These are phyloP conservation scores for Notothenia rossii DNA, from an alignment of 2,113 vertebrate species.

Conservation along the genomic window DNA sequence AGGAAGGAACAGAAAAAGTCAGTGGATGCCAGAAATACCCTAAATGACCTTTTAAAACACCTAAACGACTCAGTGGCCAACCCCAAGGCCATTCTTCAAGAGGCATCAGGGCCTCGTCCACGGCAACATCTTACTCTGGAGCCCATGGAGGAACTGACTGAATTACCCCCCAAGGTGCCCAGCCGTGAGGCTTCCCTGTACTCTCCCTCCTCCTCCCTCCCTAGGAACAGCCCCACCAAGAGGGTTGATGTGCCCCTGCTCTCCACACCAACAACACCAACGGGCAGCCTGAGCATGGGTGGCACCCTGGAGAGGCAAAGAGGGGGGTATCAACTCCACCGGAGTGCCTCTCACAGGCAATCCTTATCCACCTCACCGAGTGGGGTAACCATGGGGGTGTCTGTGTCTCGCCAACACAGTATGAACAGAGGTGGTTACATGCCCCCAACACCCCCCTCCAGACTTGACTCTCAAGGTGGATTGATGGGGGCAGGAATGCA, in stretches of 20 bases:
- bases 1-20: slow-evolving; percentile 94
- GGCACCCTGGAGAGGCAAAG: slow-evolving; percentile 93
- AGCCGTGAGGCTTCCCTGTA: slow-evolving; percentile 96
- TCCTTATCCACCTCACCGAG: slow-evolving; percentile 95
- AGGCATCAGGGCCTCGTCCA: slow-evolving; percentile 87
- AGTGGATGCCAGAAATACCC: slow-evolving; percentile 95
- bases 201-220: slow-evolving; percentile 95
- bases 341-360: slow-evolving; percentile 95
- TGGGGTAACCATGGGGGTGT: slow-evolving; percentile 93
- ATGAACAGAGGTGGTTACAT: slow-evolving; percentile 93
- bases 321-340: slow-evolving; percentile 92
- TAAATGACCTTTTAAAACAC: slow-evolving; percentile 97
- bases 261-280: slow-evolving; percentile 90
- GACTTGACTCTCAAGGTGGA: slow-evolving; percentile 94
- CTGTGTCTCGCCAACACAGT: slow-evolving; percentile 95
- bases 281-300: slow-evolving; percentile 87
- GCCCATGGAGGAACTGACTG: slow-evolving; percentile 92
- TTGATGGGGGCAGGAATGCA: slow-evolving; percentile 88
- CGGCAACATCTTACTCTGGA: slow-evolving; percentile 94
- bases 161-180: slow-evolving; percentile 95
- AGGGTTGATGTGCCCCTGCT: slow-evolving; percentile 95
- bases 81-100: slow-evolving; percentile 92
- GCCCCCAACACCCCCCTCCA: slow-evolving; percentile 89
- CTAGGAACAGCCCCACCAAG: slow-evolving; percentile 96
- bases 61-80: slow-evolving; percentile 91